Base-by-base conservation (phyloP, 2,888 invertebrate genomes). In the Ligdia adustata region DNA sequence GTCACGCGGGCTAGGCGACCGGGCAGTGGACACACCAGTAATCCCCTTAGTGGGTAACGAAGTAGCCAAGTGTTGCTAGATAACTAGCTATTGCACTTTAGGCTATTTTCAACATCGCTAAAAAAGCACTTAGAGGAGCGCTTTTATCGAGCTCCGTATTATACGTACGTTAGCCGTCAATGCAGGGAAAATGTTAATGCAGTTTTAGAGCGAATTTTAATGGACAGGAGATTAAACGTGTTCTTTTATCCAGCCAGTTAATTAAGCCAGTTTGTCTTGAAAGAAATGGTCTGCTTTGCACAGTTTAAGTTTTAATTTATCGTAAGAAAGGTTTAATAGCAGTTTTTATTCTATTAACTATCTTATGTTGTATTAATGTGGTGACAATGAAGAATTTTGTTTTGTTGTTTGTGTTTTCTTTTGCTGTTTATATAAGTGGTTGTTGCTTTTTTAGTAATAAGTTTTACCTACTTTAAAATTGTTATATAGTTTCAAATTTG, bases 21-120 rank as follows among this genome's bases (percentile, higher is more conserved):
- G n/a, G n/a, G 55, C 41, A 34, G n/a, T n/a, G 45, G 42, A 59
- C 64, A 62, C 62, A 48, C 44, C 64, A 64, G 60, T 85, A 82
- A 84, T 83, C 84, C 81, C 66, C 69, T 84, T 83, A 82, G 73
- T 73, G 76, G 66, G 65, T 79, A 80, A 82, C 79, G 81, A 82
- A 81, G 81, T 74, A 70, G 64, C 72, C 72, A 73, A 70, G 71
- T 70, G 71, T 62, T 52, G 57, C 64, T 69, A 67, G 70, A 74
- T 79, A 73, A 79, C 73, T 69, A 73, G 70, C 69, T 67, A 72
- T 72, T 76, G 74, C 72, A 76, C 74, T 76, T 69, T 70, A 55
- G 59, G 47, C 54, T 66, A 64, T 66, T 69, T 71, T 55, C 35
- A 47, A 18, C 42, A 40, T 20, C 12, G 34, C 18, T 48, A 40